A percentile compares a stretch with the other conserved stretches of the same genome.
Evolutionary conservation across 2,113 vertebrate genomes (phyloP).

Genomic region (Salvelinus namaycush): DNA sequence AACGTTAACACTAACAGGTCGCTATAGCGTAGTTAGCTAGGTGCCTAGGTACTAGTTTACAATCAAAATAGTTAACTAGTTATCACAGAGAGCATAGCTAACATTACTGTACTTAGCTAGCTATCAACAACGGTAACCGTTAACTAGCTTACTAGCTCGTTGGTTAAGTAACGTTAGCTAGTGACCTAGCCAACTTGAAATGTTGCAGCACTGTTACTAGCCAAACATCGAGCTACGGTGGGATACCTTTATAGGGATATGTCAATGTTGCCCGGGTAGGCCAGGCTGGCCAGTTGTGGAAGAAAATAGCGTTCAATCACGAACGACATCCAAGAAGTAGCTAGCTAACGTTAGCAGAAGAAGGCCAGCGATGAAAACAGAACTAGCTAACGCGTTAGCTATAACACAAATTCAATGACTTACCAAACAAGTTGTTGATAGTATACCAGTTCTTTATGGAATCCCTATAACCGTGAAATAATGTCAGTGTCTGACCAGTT

Average conservation of each 20-base stretch:
- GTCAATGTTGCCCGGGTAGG: too few species aligned
- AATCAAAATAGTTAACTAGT: too few species aligned
- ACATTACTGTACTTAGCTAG: not conserved
- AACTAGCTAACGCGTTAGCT: not conserved
- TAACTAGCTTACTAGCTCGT: not conserved
- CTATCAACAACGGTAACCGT: not conserved
- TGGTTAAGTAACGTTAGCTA: not conserved
- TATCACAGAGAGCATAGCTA: not conserved
- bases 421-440: constrained; percentile 41
- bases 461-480: constrained; percentile 33
- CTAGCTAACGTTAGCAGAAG: not conserved
- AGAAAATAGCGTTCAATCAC: too few species aligned
- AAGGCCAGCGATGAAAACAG: not conserved
- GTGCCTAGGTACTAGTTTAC: too few species aligned
- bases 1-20: not conserved
- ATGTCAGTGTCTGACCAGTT: constrained; percentile 11
- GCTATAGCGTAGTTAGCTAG: too few species aligned
- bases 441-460: not conserved
- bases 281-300: too few species aligned
- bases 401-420: constrained; percentile 28
- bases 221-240: too few species aligned
- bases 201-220: too few species aligned
- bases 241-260: too few species aligned
- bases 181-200: too few species aligned
- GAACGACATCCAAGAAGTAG: not conserved